These are phyloP conservation scores for Drosophila melanogaster DNA, from an alignment of 1,140 invertebrate species.

Conservation along the genomic window Release_6_plus_ISO1_MT NT_037436.4:16830001-16830500, in stretches of 20 bases:
- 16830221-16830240: slow-evolving; percentile 18
- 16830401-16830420: neutral
- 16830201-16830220: slow-evolving; percentile 38
- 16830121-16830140: slow-evolving; percentile 13
- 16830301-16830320: neutral
- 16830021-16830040: slow-evolving; percentile 44
- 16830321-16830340: slow-evolving; percentile 30
- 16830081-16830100: slow-evolving; percentile 39
- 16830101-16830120: slow-evolving; percentile 6
- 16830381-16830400: slow-evolving; percentile 14
- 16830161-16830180: slow-evolving; percentile 69
- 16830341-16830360: slow-evolving; percentile 22
- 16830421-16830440: neutral
- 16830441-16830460: neutral
- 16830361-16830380: slow-evolving; percentile 10
- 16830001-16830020: slow-evolving; percentile 24
- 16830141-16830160: slow-evolving; percentile 15
- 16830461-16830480: neutral
- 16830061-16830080: slow-evolving; percentile 44
- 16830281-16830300: neutral
- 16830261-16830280: slow-evolving; percentile 24
- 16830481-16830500: too few species aligned
- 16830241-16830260: slow-evolving; percentile 27
- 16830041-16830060: slow-evolving; percentile 45
- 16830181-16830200: slow-evolving; percentile 45